Evolutionary conservation across 2,113 vertebrate species (phyloP).

Genomic region (Indri indri): DNA sequence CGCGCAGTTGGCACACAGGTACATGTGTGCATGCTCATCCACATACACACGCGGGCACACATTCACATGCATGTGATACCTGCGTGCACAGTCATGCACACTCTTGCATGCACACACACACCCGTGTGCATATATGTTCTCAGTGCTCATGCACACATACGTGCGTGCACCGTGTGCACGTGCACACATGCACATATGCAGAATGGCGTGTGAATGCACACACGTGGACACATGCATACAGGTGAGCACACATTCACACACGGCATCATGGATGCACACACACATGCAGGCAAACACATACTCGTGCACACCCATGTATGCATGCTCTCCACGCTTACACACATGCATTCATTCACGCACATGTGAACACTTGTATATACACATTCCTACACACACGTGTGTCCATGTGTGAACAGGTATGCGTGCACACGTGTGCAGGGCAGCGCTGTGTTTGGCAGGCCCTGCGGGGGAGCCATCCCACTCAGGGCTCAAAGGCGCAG

Average conservation of each 20-base stretch:
- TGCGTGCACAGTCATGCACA: neutral
- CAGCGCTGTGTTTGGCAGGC: neutral
- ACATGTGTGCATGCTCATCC: fast-evolving
- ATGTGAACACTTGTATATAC: too few relatives aligned
- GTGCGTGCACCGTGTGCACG: too few relatives aligned
- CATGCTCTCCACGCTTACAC: neutral
- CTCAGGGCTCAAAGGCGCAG: fast-evolving
- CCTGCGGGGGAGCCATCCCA: neutral
- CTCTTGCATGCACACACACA: neutral
- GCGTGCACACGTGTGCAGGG: fast-evolving
- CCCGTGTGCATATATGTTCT: too few relatives aligned
- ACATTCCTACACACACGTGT: neutral
- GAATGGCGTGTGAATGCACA: neutral
- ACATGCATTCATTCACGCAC: neutral
- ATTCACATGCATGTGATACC: too few relatives aligned
- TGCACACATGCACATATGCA: neutral
- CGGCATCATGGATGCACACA: neutral
- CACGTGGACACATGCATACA: too few relatives aligned
- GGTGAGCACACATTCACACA: too few relatives aligned
- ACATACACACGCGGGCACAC: neutral
- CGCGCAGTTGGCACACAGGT: neutral
- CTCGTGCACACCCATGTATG: neutral
- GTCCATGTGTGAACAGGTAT: neutral
- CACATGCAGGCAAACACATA: neutral
- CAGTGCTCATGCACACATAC: too few relatives aligned